Conservation (phyloP, 2,113 vertebrate genomes). For the Podilymbus podiceps region DNA sequence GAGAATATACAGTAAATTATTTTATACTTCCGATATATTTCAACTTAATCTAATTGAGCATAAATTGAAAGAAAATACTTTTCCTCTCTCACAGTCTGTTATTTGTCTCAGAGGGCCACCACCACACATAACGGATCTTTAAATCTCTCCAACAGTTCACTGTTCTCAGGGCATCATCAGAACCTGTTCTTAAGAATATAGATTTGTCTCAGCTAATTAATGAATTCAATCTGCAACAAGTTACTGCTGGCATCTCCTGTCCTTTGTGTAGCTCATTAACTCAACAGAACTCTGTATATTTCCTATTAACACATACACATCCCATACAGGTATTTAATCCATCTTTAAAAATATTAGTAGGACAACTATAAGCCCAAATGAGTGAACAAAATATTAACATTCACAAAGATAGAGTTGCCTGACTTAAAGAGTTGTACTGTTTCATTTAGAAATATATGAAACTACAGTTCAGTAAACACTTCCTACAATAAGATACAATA, state of each 20-base stretch:
- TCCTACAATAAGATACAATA: not conserved
- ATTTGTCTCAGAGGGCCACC: not conserved
- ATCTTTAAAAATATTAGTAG: not conserved
- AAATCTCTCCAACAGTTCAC: not conserved
- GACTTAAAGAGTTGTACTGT: not conserved
- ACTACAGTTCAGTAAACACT: not conserved
- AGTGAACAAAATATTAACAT: not conserved
- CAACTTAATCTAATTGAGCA: not conserved
- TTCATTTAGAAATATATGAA: not conserved
- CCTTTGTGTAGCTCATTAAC: not conserved
- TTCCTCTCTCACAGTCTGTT: not conserved
- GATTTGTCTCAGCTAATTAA: not conserved
- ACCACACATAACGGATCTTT: not conserved
- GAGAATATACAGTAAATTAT: not conserved
- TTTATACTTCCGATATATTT: not conserved
- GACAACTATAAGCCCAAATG: not conserved
- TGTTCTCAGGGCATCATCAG: not conserved
- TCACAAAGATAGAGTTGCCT: not conserved
- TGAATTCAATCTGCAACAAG: not conserved
- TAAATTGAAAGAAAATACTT: not conserved
- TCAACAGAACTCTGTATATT: not conserved
- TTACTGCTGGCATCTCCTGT: not conserved
- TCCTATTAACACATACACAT: fast-evolving
- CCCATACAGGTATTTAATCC: not conserved
- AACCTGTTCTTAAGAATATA: fast-evolving